Evolutionary conservation across 1,140 invertebrate genomes (phyloP).

Genomic region (Drosophila serrata): DNA sequence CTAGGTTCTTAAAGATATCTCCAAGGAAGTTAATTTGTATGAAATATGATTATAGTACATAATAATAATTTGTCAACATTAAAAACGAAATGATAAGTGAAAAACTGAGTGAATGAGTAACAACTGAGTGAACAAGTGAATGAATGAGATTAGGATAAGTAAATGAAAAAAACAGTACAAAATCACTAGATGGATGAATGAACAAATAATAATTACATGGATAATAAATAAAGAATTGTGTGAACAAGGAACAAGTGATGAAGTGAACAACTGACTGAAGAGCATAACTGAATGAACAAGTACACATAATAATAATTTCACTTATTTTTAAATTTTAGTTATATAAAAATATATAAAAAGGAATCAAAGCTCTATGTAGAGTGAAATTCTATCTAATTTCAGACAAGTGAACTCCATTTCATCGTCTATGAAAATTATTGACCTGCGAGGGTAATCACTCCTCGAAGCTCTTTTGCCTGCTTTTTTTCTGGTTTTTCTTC

Average conservation of each 20-base stretch:
- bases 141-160: not conserved
- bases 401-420: not conserved
- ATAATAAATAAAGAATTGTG: not conserved
- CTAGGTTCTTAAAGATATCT: not conserved
- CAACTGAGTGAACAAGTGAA: not conserved
- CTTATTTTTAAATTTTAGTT: not conserved
- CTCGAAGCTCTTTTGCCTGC: constrained; percentile 5
- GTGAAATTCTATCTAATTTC: not conserved
- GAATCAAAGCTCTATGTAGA: not conserved
- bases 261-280: not conserved
- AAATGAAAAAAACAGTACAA: not conserved
- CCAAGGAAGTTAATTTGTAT: not conserved
- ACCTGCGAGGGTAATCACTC: no score
- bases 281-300: not conserved
- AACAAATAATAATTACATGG: no score
- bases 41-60: no score
- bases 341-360: not conserved
- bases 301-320: not conserved
- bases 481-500: constrained; percentile 34
- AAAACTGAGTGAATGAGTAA: not conserved
- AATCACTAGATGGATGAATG: not conserved
- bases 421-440: constrained; percentile 7
- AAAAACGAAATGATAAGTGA: not conserved
- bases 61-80: no score
- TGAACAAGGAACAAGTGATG: not conserved